Percentiles rank a stretch among this genome's conserved stretches.
Evolutionary conservation across 2,888 invertebrate species (phyloP).

Genomic region (Tetropium fuscum): DNA sequence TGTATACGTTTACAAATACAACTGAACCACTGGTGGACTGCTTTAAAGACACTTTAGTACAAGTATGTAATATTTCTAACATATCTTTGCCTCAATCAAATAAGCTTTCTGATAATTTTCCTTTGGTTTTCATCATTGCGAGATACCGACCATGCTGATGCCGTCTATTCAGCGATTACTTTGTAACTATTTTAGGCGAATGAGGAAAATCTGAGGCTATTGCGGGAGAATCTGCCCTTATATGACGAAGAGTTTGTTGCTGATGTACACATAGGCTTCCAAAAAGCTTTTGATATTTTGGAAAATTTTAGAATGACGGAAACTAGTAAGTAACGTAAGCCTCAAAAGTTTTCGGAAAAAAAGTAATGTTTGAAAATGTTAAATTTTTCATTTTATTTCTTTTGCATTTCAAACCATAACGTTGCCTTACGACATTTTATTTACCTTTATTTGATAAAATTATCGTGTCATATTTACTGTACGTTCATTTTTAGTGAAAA

Average conservation of each 20-base stretch:
- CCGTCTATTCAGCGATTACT: too few species aligned
- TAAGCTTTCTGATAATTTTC: too few species aligned
- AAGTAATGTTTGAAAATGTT: too few species aligned
- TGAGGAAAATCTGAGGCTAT: conserved; percentile 62
- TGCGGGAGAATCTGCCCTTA: conserved; percentile 59
- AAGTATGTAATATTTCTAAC: conserved; percentile 73
- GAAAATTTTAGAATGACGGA: conserved; percentile 51
- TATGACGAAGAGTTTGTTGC: conserved; percentile 55
- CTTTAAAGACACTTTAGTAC: conserved; percentile 78
- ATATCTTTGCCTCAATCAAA: too few species aligned
- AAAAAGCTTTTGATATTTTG: conserved; percentile 89
- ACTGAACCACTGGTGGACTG: conserved; percentile 87
- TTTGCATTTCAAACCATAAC: too few species aligned
- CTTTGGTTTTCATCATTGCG: too few species aligned
- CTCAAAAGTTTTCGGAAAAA: too few species aligned
- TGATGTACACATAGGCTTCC: conserved; percentile 61
- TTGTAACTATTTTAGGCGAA: conserved; percentile 63
- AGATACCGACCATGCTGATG: too few species aligned
- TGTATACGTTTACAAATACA: conserved; percentile 88
- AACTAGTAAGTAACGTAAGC: conserved; percentile 42
- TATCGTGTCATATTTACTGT: too few species aligned
- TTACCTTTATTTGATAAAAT: neutral
- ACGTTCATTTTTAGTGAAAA: too few species aligned
- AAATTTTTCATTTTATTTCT: conserved; percentile 12
- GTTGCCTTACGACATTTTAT: too few species aligned